A percentile compares a stretch with the other conserved stretches of the same genome.
Conservation (phyloP, 2,888 invertebrate species). For the Tholera decimalis region DNA sequence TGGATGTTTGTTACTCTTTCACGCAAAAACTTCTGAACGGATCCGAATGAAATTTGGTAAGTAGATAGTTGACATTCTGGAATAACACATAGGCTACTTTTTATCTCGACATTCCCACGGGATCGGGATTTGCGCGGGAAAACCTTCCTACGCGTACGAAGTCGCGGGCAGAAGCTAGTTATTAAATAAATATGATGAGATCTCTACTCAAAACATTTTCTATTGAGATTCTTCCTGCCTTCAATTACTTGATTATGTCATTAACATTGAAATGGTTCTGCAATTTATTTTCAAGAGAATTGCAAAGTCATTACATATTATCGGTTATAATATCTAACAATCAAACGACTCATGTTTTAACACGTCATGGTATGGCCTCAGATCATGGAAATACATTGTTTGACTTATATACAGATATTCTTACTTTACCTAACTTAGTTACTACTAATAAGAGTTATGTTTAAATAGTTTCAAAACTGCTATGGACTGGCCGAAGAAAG, state of each 20-base stretch:
- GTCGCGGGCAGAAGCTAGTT: too few relatives aligned
- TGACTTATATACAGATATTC: constrained; percentile 33
- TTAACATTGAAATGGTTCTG: constrained; percentile 18
- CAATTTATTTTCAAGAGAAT: not conserved
- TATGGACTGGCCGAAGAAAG: constrained; percentile 23
- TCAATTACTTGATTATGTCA: not conserved
- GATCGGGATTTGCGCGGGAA: too few relatives aligned
- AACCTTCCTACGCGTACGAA: too few relatives aligned
- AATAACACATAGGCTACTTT: too few relatives aligned
- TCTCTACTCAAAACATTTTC: not conserved
- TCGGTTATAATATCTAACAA: constrained; percentile 6
- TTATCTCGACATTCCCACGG: too few relatives aligned
- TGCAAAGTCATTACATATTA: not conserved
- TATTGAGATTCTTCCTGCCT: constrained; percentile 9
- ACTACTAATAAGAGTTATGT: not conserved
- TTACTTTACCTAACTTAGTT: constrained; percentile 6
- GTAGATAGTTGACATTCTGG: too few relatives aligned
- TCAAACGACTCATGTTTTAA: too few relatives aligned
- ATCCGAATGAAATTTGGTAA: too few relatives aligned
- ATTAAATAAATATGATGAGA: not conserved
- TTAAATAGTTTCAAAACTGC: constrained; percentile 1
- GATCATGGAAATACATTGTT: constrained; percentile 1
- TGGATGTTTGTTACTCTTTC: too few relatives aligned
- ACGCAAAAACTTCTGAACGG: too few relatives aligned
- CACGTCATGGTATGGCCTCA: too few relatives aligned